These are phyloP conservation scores for Thermophis baileyi DNA, from an alignment of 2,113 vertebrate species.

Conservation along the genomic window DNA sequence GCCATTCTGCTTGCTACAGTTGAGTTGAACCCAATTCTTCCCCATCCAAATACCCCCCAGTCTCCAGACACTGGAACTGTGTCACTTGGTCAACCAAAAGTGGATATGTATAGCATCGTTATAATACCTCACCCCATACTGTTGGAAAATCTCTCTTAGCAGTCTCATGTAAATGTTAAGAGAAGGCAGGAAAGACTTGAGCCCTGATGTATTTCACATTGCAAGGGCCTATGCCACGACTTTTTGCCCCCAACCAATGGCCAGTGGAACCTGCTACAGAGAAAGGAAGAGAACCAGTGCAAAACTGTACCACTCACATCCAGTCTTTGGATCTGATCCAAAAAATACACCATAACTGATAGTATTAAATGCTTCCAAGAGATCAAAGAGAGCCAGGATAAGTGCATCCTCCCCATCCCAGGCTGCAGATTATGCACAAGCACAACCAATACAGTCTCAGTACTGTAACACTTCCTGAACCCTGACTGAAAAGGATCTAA, in stretches of 20 bases:
- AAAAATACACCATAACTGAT: background rate
- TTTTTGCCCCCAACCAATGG: background rate
- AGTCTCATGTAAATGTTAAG: background rate
- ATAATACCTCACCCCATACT: background rate
- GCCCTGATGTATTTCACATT: background rate
- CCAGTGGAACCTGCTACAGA: background rate
- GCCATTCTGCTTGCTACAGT: background rate
- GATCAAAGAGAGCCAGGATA: background rate
- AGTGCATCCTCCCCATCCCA: background rate
- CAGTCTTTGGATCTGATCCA: background rate
- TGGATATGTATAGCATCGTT: no score
- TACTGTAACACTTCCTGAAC: background rate
- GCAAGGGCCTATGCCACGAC: background rate
- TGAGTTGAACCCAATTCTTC: background rate
- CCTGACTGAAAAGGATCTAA: background rate
- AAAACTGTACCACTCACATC: background rate
- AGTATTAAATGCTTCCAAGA: background rate
- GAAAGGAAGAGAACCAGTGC: background rate
- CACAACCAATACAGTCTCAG: background rate
- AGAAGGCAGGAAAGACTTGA: background rate
- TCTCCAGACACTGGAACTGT: background rate
- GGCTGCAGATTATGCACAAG: background rate
- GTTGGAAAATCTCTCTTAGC: background rate
- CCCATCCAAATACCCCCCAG: background rate
- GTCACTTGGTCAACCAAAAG: background rate